Conservation (phyloP, 2,113 vertebrate genomes). For the Myodes glareolus region DNA sequence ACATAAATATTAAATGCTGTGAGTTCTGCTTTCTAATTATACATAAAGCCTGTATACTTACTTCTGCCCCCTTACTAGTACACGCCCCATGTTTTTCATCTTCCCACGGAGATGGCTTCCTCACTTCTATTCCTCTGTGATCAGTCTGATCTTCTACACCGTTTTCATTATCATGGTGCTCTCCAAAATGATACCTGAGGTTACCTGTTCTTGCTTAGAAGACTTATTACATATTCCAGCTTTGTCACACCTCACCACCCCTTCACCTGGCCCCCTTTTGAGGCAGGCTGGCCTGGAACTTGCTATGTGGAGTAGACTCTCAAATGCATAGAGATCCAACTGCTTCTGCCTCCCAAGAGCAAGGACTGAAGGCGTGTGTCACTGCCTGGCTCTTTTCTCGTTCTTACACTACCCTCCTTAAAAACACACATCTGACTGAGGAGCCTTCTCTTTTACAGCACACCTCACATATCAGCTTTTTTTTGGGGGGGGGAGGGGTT, state of each 20-base stretch:
- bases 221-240: not conserved
- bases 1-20: not conserved
- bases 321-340: not conserved
- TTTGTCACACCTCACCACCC: not conserved
- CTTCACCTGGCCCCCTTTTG: not conserved
- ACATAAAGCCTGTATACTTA: slow-evolving; percentile 7
- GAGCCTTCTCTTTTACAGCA: not conserved
- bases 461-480: not conserved
- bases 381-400: not conserved
- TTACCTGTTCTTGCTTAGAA: not conserved
- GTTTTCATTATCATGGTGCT: not conserved
- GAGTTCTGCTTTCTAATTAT: slow-evolving; percentile 17
- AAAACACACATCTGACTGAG: not conserved
- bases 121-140: not conserved
- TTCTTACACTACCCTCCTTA: not conserved
- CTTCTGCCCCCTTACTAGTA: not conserved
- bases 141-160: not conserved
- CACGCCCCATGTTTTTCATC: not conserved
- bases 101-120: not conserved
- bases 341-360: not conserved
- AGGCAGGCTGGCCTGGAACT: not conserved
- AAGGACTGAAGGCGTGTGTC: not conserved
- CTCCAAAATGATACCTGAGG: not conserved
- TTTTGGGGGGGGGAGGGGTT: not conserved
- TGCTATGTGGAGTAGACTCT: not conserved